phyloP scores from a whole-genome alignment of 2,888 invertebrate species.

The Ochropacha duplaris region DNA sequence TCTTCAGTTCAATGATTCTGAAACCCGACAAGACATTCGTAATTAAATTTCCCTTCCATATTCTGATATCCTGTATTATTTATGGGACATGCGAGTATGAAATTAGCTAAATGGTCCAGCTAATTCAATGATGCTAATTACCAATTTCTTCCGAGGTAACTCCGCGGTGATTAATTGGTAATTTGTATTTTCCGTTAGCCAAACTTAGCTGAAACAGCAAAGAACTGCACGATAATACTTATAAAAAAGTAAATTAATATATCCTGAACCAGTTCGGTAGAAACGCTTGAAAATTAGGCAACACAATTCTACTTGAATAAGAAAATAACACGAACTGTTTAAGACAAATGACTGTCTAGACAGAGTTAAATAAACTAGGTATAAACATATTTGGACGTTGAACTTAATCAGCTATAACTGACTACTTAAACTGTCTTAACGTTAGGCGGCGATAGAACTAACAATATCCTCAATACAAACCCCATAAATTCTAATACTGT shows the following conservation, averaged over 20 bases:
- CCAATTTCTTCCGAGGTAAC: too few species aligned
- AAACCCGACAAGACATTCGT: too few species aligned
- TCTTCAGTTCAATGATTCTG: too few species aligned
- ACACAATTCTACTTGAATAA: neutral
- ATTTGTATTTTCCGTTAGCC: too few species aligned
- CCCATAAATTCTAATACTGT: neutral
- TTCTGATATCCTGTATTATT: too few species aligned
- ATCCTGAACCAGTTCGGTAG: neutral
- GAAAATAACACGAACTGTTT: neutral
- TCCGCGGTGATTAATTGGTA: too few species aligned
- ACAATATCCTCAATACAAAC: slow-evolving; percentile 1
- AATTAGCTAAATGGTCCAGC: too few species aligned
- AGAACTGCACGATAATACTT: too few species aligned
- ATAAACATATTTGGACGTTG: neutral
- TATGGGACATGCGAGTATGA: too few species aligned
- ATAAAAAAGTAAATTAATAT: neutral
- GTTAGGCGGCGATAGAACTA: neutral
- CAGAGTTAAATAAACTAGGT: neutral
- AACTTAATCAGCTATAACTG: neutral
- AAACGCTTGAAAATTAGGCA: neutral
- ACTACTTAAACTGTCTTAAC: neutral
- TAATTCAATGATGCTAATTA: too few species aligned
- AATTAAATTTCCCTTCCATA: too few species aligned
- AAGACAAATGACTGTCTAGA: neutral
- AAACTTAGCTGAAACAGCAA: too few species aligned